These are phyloP conservation scores for Drosophila nr. perissopoda DNA, from an alignment of 2,888 invertebrate species.

Conservation along the genomic window DNA sequence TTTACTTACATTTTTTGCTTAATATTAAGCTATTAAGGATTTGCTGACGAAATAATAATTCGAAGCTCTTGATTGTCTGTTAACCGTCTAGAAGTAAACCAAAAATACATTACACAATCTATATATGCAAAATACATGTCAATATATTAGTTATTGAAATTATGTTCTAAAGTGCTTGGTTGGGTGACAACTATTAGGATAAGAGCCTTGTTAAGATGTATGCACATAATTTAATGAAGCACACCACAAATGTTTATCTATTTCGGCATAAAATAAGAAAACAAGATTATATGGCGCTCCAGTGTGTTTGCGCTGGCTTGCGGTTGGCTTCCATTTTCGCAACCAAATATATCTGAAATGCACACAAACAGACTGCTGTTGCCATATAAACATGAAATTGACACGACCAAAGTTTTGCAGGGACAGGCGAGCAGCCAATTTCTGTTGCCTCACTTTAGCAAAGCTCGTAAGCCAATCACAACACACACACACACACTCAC, in stretches of 20 bases:
- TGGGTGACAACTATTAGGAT: not conserved
- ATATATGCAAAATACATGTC: not conserved
- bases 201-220: not conserved
- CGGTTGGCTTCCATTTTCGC: constrained; percentile 17
- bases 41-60: not conserved
- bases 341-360: constrained; percentile 23
- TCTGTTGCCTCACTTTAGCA: constrained; percentile 22
- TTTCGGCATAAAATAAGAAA: constrained; percentile 20
- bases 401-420: constrained; percentile 35
- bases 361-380: constrained; percentile 8
- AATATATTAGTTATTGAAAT: constrained; percentile 3
- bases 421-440: constrained; percentile 38
- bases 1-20: too few species aligned
- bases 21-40: not conserved
- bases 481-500: constrained; percentile 21
- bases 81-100: not conserved
- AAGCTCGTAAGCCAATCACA: constrained; percentile 37
- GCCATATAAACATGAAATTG: constrained; percentile 42
- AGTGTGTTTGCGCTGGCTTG: constrained; percentile 13
- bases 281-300: constrained; percentile 18
- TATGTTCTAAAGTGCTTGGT: not conserved
- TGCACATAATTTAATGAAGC: constrained; percentile 23
- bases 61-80: not conserved
- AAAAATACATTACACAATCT: not conserved
- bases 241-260: constrained; percentile 35